Evolutionary conservation across 2,797 vertebrate species (phyloP).

Genomic region (Pelochelys cantorii): DNA sequence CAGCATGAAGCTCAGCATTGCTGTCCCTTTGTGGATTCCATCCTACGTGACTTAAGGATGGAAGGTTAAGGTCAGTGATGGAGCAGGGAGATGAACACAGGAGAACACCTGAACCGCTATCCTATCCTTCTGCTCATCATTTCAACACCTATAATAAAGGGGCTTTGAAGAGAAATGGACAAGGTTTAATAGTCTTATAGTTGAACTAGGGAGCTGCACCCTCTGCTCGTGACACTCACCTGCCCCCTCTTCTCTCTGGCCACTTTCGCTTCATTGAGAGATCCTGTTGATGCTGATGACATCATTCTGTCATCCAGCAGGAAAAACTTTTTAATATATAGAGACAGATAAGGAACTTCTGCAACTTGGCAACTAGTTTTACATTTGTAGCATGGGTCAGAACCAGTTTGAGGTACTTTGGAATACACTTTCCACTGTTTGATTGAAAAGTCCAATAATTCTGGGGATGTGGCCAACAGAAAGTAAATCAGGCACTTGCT

Average conservation of each 20-base stretch:
- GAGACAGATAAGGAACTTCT: neutral
- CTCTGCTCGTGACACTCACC: no score
- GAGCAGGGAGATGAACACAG: neutral
- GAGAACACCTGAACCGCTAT: neutral
- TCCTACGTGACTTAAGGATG: neutral
- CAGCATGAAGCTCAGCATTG: neutral
- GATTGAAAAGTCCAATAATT: neutral
- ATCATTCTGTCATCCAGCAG: no score
- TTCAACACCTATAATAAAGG: neutral
- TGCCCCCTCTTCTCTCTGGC: no score
- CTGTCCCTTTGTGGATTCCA: neutral
- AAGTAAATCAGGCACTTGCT: neutral
- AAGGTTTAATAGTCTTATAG: neutral
- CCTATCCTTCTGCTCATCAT: neutral
- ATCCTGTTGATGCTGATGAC: no score
- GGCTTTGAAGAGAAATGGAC: no score
- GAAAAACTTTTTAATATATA: no score
- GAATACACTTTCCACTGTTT: accelerated
- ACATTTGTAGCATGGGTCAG: neutral
- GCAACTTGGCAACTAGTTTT: neutral
- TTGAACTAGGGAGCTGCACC: no score
- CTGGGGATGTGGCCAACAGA: neutral
- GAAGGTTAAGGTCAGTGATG: neutral
- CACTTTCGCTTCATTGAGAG: no score
- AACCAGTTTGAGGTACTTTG: neutral